phyloP scores from a whole-genome alignment of 2,888 invertebrate species.

The Ischnus inquisitorius region DNA sequence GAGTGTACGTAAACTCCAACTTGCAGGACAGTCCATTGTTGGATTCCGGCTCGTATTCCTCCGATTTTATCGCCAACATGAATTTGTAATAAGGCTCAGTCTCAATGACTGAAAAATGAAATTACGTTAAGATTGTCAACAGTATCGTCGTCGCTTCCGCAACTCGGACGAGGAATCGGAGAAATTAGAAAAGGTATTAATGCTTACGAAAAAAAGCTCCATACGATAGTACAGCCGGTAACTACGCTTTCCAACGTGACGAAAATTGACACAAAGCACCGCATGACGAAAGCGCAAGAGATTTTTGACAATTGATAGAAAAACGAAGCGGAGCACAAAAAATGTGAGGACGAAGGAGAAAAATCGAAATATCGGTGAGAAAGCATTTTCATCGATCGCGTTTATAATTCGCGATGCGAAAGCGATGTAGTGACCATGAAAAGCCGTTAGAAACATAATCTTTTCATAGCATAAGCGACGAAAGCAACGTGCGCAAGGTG shows the following conservation, averaged over 20 bases:
- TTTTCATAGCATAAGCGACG: background rate
- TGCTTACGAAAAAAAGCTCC: background rate
- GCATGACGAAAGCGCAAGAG: background rate
- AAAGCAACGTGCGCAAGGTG: conserved; percentile 40
- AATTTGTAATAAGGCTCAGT: conserved; percentile 92
- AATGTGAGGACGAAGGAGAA: background rate
- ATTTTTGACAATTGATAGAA: too few species aligned
- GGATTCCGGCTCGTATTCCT: conserved; percentile 90
- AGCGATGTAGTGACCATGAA: background rate
- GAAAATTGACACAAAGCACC: background rate
- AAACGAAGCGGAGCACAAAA: background rate
- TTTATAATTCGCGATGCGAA: background rate
- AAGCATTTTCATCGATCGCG: background rate
- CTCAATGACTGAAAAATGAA: conserved; percentile 89
- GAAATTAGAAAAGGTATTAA: background rate
- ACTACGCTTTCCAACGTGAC: background rate
- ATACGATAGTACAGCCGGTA: background rate
- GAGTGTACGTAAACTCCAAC: conserved; percentile 93
- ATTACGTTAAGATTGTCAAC: background rate
- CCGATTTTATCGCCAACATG: conserved; percentile 93
- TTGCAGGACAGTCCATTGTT: conserved; percentile 91
- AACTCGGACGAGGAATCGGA: too few species aligned
- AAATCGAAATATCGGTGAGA: background rate
- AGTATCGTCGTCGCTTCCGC: background rate
- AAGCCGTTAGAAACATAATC: background rate